Percentiles rank a stretch among this genome's conserved stretches.
These are phyloP conservation scores for Drosophila jambulina DNA, from an alignment of 1,140 invertebrate species.

Conservation along the genomic window DNA sequence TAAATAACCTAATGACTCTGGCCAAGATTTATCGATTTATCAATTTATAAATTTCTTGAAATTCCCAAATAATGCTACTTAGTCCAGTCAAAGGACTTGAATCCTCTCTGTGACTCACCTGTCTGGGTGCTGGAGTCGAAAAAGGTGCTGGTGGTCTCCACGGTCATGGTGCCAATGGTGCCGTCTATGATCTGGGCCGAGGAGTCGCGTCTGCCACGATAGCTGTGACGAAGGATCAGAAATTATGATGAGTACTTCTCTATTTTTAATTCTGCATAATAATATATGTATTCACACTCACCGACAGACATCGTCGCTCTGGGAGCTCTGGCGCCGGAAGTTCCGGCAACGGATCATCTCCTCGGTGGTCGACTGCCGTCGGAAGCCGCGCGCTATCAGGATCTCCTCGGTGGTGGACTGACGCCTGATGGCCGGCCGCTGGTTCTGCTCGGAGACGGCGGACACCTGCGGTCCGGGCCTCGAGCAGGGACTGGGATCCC, in stretches of 20 bases:
- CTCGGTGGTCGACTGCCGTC: slow-evolving; percentile 95
- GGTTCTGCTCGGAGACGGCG: slow-evolving; percentile 85
- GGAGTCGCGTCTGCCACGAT: slow-evolving; percentile 93
- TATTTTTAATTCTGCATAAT: too few relatives aligned
- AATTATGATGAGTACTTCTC: background rate
- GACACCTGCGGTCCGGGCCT: slow-evolving; percentile 86
- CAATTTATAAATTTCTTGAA: background rate
- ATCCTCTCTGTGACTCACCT: slow-evolving; percentile 87
- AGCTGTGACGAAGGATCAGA: slow-evolving; percentile 68
- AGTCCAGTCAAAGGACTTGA: background rate
- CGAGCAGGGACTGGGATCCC: slow-evolving; percentile 90
- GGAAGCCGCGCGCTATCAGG: slow-evolving; percentile 94
- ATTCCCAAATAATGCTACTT: rapidly evolving
- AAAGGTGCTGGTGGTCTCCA: slow-evolving; percentile 95
- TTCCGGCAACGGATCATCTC: slow-evolving; percentile 96
- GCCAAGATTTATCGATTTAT: background rate
- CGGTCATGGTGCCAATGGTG: slow-evolving; percentile 96
- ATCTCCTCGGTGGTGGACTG: slow-evolving; percentile 97
- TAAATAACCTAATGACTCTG: background rate
- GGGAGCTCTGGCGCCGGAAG: slow-evolving; percentile 92
- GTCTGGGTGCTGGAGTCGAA: slow-evolving; percentile 97
- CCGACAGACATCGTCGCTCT: slow-evolving; percentile 91
- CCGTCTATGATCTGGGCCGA: slow-evolving; percentile 96
- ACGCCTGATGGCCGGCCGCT: slow-evolving; percentile 89
- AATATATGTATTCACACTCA: slow-evolving; percentile 40